phyloP scores from a whole-genome alignment of 2,113 vertebrate species.

The Lophotis ruficrista region DNA sequence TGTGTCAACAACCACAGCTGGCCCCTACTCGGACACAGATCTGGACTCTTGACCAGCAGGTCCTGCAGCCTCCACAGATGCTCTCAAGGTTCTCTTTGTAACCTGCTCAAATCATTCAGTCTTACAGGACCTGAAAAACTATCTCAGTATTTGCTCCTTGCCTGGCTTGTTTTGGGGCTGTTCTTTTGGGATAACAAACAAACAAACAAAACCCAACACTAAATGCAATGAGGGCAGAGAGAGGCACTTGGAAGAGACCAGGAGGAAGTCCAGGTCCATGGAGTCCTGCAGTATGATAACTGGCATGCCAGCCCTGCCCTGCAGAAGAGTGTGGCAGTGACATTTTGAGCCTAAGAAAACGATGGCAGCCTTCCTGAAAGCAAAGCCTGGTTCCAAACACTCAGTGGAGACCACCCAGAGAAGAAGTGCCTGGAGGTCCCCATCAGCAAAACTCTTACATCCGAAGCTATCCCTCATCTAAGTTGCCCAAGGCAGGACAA shows the following conservation, averaged over 20 bases:
- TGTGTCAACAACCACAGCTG: background rate
- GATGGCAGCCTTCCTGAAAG: conserved; percentile 27
- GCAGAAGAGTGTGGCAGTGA: background rate
- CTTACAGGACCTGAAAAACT: background rate
- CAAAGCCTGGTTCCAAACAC: background rate
- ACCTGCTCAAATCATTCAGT: background rate
- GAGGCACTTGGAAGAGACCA: background rate
- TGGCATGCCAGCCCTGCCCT: background rate
- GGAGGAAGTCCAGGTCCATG: background rate
- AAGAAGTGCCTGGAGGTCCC: background rate
- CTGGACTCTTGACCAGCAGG: background rate
- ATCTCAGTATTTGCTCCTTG: background rate
- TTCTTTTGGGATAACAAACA: background rate
- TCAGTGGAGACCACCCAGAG: conserved; percentile 32
- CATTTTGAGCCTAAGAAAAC: background rate
- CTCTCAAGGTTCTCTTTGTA: background rate
- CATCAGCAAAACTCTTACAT: background rate
- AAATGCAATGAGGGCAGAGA: background rate
- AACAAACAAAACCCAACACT: background rate
- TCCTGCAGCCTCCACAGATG: background rate
- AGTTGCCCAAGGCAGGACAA: conserved; percentile 28
- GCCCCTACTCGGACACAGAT: background rate
- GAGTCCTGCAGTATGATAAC: background rate
- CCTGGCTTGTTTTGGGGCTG: background rate
- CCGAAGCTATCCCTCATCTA: conserved; percentile 16